phyloP scores from a whole-genome alignment of 2,888 invertebrate genomes.

The Neoitamus cyanurus region DNA sequence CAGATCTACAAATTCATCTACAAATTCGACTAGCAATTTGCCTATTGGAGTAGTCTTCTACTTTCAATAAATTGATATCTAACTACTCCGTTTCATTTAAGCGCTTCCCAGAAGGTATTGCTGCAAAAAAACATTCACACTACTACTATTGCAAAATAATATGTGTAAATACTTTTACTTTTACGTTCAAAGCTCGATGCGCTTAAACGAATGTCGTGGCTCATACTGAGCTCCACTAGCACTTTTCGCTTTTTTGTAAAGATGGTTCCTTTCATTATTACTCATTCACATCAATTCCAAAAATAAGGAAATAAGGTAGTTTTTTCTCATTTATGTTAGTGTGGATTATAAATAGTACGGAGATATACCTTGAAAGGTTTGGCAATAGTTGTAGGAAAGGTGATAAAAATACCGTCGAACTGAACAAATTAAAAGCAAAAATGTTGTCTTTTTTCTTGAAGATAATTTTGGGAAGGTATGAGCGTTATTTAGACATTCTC shows the following conservation, averaged over 20 bases:
- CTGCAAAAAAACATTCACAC: background rate
- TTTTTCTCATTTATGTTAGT: too few species aligned
- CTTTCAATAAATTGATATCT: background rate
- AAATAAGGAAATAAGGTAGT: background rate
- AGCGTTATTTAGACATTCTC: too few species aligned
- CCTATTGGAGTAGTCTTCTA: slow-evolving; percentile 4
- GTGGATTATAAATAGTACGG: too few species aligned
- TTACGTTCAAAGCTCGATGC: background rate
- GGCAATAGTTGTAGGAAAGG: too few species aligned
- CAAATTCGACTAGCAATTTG: background rate
- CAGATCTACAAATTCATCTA: background rate
- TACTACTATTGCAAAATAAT: slow-evolving; percentile 11
- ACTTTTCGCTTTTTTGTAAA: background rate
- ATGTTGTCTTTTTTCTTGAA: too few species aligned
- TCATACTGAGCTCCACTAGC: background rate
- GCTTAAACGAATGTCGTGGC: background rate
- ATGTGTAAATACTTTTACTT: background rate
- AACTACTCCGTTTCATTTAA: too few species aligned
- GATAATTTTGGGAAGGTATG: too few species aligned
- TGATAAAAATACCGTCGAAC: too few species aligned
- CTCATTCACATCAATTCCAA: background rate
- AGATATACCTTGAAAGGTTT: too few species aligned
- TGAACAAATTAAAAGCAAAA: too few species aligned
- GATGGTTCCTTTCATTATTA: background rate
- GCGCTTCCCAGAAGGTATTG: slow-evolving; percentile 1